phyloP scores from a whole-genome alignment of 2,113 vertebrate genomes.

The Ageneiosus marmoratus region DNA sequence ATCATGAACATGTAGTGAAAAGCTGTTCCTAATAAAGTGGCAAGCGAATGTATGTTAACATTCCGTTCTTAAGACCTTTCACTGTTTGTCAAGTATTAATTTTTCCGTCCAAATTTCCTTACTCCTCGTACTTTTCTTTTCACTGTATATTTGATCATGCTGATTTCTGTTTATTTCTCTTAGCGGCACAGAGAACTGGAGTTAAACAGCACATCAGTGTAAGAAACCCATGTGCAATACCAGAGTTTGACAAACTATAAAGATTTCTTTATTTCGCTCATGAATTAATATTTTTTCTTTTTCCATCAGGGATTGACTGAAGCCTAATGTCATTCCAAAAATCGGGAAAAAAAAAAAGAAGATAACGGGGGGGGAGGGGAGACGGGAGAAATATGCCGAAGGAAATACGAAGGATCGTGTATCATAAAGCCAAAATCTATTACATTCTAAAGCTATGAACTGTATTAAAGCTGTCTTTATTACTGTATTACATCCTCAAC shows the following conservation, averaged over 20 bases:
- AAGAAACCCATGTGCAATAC: conserved; percentile 26
- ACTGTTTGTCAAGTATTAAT: not conserved
- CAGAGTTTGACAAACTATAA: not conserved
- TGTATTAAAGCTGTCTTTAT: conserved; percentile 7
- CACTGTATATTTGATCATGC: not conserved
- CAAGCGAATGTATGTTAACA: not conserved
- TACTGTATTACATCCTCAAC: not conserved
- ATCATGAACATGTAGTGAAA: not conserved
- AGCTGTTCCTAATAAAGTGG: not conserved
- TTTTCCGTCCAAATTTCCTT: not conserved
- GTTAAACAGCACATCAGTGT: conserved; percentile 66
- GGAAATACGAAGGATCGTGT: not conserved
- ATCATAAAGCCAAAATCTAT: not conserved
- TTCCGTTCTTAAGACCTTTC: not conserved
- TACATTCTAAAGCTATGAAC: conserved; percentile 5
- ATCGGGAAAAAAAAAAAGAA: conserved; percentile 20
- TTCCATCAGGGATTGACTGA: not conserved
- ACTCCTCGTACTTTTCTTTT: not conserved
- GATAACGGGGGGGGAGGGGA: not conserved
- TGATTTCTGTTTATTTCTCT: conserved; percentile 39
- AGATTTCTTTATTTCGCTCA: not conserved
- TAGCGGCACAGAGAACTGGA: conserved; percentile 82
- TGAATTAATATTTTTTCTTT: not conserved
- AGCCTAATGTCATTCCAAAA: conserved; percentile 5
- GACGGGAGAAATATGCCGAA: not conserved